Evolutionary conservation across 92 coral and sea anemone species (phyloP).

Genomic region (Parazoanthus swiftii): DNA sequence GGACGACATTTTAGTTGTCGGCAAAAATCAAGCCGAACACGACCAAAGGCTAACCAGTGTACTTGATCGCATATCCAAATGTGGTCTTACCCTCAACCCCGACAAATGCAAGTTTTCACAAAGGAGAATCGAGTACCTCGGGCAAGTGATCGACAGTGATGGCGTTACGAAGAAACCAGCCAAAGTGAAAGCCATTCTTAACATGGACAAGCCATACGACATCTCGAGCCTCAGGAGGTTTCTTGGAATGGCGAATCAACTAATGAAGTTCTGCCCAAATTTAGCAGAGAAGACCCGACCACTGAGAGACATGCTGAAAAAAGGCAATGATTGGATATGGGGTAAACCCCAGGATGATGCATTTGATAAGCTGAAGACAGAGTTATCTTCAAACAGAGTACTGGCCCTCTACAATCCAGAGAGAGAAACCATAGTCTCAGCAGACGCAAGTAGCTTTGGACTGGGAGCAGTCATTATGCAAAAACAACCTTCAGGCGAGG

Average conservation of each 20-base stretch:
- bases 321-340: constrained; percentile 2
- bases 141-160: constrained; percentile 52
- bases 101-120: constrained; percentile 58
- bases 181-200: constrained; percentile 50
- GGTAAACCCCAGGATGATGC: constrained; percentile 14
- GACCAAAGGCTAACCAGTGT: constrained; percentile 48
- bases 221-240: constrained; percentile 56
- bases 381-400: background rate
- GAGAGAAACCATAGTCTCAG: constrained; percentile 2
- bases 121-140: constrained; percentile 47
- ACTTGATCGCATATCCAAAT: constrained; percentile 54
- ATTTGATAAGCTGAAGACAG: constrained; percentile 7
- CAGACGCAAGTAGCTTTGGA: constrained; percentile 41
- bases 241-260: constrained; percentile 57
- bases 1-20: constrained; percentile 59
- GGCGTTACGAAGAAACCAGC: constrained; percentile 57
- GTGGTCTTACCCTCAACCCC: constrained; percentile 58
- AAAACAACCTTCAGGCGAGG: background rate
- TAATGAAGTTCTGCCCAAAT: constrained; percentile 31
- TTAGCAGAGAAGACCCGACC: constrained; percentile 17
- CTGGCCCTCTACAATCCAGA: constrained; percentile 20
- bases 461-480: constrained; percentile 40
- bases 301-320: constrained; percentile 22
- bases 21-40: constrained; percentile 57
- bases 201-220: constrained; percentile 49